phyloP scores from a whole-genome alignment of 2,888 invertebrate genomes.

The Acheta domesticus region DNA sequence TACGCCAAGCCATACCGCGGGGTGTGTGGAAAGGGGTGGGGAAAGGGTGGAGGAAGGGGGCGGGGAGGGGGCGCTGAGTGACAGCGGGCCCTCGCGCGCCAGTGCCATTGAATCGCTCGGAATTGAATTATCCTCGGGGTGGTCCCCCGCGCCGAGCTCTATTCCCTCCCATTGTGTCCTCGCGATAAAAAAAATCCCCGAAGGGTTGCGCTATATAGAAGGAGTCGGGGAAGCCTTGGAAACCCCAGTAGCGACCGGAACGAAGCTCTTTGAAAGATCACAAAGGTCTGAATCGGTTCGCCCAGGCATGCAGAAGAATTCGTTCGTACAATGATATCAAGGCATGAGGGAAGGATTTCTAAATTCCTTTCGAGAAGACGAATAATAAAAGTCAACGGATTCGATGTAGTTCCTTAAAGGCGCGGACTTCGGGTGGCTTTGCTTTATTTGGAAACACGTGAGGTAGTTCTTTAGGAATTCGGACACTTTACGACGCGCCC shows the following conservation, averaged over 20 bases:
- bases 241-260: slow-evolving; percentile 2
- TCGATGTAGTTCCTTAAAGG: too few relatives aligned
- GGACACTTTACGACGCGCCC: too few relatives aligned
- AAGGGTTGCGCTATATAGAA: background rate
- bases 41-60: background rate
- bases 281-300: background rate
- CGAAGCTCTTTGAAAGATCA: background rate
- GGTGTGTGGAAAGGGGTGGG: background rate
- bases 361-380: too few relatives aligned
- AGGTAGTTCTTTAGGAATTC: too few relatives aligned
- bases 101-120: background rate
- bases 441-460: too few relatives aligned
- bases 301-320: too few relatives aligned
- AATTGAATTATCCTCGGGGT: background rate
- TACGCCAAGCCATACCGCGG: too few relatives aligned
- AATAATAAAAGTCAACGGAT: too few relatives aligned
- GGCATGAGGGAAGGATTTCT: too few relatives aligned
- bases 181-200: background rate
- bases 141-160: background rate
- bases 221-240: background rate
- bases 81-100: background rate
- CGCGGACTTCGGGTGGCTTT: too few relatives aligned
- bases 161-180: background rate
- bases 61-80: background rate
- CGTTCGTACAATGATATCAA: too few relatives aligned